Conservation (phyloP, 2,797 vertebrate species). For the Myotis myotis region DNA sequence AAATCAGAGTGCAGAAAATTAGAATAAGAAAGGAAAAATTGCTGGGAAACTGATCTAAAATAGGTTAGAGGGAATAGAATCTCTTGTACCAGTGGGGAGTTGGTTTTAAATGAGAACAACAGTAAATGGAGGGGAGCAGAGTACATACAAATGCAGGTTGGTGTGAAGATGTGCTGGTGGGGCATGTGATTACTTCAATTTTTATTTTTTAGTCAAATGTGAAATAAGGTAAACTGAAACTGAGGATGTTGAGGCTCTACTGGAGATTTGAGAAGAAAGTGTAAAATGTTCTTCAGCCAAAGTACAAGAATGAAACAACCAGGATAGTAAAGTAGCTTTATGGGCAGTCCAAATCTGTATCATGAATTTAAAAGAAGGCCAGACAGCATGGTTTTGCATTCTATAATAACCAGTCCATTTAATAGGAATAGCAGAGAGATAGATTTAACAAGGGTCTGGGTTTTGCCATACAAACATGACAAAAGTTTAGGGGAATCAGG, state of each 20-base stretch:
- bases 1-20: neutral
- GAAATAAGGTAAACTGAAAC: neutral
- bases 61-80: neutral
- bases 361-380: neutral
- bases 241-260: neutral
- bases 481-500: neutral
- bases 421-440: neutral
- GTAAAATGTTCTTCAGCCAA: neutral
- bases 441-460: neutral
- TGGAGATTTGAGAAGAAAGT: neutral
- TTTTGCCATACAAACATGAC: neutral
- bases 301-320: neutral
- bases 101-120: neutral
- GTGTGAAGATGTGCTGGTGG: neutral
- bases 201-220: neutral
- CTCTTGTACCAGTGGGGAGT: neutral
- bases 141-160: neutral
- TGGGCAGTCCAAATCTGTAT: neutral
- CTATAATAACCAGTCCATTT: neutral
- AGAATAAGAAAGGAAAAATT: neutral
- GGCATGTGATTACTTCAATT: neutral
- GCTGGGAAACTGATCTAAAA: neutral
- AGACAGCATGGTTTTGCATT: neutral
- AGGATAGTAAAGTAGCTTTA: neutral
- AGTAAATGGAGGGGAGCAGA: neutral